Conservation (phyloP, 64 coral and sea anemone genomes). For the Pocillopora verrucosa region DNA sequence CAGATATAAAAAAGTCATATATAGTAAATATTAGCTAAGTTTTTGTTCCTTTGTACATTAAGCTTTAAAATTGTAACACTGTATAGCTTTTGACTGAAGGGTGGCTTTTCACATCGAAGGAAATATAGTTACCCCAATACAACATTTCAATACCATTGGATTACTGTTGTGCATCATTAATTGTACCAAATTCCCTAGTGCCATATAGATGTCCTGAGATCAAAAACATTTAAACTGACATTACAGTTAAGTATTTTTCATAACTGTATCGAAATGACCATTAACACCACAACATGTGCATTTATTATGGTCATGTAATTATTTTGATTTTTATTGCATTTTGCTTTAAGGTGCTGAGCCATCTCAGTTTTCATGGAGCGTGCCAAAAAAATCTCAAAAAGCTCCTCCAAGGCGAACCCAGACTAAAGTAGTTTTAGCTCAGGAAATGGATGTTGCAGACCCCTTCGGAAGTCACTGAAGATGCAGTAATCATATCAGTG, state of each 20-base stretch:
- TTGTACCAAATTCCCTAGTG: neutral
- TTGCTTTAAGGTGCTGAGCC: constrained; percentile 4
- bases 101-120: constrained; percentile 6
- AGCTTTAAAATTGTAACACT: constrained; percentile 9
- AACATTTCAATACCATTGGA: constrained; percentile 5
- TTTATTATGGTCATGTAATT: constrained; percentile 6
- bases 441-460: neutral
- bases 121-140: constrained; percentile 11
- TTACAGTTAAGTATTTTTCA: neutral
- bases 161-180: constrained; percentile 4
- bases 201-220: constrained; percentile 13
- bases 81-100: constrained; percentile 13
- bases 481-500: neutral
- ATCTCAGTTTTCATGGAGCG: constrained; percentile 16
- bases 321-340: constrained; percentile 6
- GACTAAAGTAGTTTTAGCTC: neutral
- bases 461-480: neutral
- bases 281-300: neutral
- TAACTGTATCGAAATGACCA: constrained; percentile 9
- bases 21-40: constrained; percentile 10
- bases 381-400: neutral
- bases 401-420: neutral
- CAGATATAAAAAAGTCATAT: neutral
- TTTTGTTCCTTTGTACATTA: constrained; percentile 25
- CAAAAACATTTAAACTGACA: constrained; percentile 19